Conservation (phyloP, 2,888 invertebrate species). For the Phyllotreta cruciferae region DNA sequence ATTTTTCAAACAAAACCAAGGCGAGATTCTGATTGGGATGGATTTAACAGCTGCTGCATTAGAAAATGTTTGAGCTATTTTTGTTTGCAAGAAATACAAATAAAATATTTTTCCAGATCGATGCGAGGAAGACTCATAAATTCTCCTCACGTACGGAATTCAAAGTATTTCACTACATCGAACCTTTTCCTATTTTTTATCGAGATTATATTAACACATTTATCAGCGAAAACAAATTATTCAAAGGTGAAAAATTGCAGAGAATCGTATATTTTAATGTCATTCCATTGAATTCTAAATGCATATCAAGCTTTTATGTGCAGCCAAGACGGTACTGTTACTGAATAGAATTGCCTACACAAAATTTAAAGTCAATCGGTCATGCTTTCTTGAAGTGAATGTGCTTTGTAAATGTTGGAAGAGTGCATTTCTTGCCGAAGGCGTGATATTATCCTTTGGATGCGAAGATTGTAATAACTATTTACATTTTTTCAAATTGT, state of each 20-base stretch:
- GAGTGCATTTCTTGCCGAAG: constrained; percentile 34
- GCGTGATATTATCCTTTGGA: constrained; percentile 35
- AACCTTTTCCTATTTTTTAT: too few relatives aligned
- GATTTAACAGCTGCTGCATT: constrained; percentile 25
- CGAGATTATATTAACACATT: too few relatives aligned
- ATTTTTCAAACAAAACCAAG: constrained; percentile 1
- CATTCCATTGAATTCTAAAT: too few relatives aligned
- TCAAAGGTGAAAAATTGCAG: too few relatives aligned
- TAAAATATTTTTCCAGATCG: constrained; percentile 30
- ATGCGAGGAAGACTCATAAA: constrained; percentile 13
- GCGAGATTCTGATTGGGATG: constrained; percentile 3
- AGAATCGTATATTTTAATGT: too few relatives aligned
- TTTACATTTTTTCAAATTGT: constrained; percentile 30
- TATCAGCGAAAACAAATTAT: too few relatives aligned
- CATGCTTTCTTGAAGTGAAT: constrained; percentile 36
- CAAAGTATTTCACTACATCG: background rate
- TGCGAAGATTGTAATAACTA: constrained; percentile 34
- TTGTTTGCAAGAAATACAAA: constrained; percentile 29
- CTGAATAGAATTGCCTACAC: constrained; percentile 24
- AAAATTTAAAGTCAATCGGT: constrained; percentile 35
- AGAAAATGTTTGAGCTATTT: constrained; percentile 26
- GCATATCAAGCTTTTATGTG: background rate
- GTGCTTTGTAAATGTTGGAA: constrained; percentile 30
- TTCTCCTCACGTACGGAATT: background rate
- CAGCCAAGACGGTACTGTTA: constrained; percentile 14